Percentiles rank a stretch among this genome's conserved stretches.
Conservation (phyloP, 2,797 vertebrate species). For the Todus mexicanus region DNA sequence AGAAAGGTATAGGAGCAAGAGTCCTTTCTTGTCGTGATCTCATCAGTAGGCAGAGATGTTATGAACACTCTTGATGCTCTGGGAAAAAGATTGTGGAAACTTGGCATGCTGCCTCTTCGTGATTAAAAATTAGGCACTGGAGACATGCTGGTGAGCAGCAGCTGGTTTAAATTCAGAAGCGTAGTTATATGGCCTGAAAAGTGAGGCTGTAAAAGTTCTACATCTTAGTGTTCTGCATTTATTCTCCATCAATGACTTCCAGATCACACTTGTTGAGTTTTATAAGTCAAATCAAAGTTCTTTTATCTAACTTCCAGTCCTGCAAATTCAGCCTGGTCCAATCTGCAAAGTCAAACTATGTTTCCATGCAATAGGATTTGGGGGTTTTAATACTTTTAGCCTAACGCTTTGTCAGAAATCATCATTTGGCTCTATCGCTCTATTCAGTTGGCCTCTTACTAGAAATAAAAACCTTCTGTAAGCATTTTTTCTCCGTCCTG, state of each 20-base stretch:
- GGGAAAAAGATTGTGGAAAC: slow-evolving; percentile 45
- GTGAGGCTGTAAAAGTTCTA: slow-evolving; percentile 25
- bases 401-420: neutral
- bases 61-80: neutral
- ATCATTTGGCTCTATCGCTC: neutral
- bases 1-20: neutral
- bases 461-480: neutral
- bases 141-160: slow-evolving; percentile 20
- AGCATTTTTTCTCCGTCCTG: neutral
- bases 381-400: neutral
- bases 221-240: slow-evolving; percentile 17
- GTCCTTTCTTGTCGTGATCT: neutral
- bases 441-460: neutral
- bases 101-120: neutral
- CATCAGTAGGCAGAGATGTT: slow-evolving; percentile 34
- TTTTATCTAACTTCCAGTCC: slow-evolving; percentile 12
- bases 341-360: neutral
- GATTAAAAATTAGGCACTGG: slow-evolving; percentile 44
- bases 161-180: slow-evolving; percentile 34
- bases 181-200: slow-evolving; percentile 19
- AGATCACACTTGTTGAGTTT: slow-evolving; percentile 53
- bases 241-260: slow-evolving; percentile 53
- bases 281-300: slow-evolving; percentile 26
- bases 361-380: neutral
- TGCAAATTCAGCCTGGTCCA: neutral